phyloP scores from a whole-genome alignment of 2,113 vertebrate genomes.

The Eubucco bourcierii region DNA sequence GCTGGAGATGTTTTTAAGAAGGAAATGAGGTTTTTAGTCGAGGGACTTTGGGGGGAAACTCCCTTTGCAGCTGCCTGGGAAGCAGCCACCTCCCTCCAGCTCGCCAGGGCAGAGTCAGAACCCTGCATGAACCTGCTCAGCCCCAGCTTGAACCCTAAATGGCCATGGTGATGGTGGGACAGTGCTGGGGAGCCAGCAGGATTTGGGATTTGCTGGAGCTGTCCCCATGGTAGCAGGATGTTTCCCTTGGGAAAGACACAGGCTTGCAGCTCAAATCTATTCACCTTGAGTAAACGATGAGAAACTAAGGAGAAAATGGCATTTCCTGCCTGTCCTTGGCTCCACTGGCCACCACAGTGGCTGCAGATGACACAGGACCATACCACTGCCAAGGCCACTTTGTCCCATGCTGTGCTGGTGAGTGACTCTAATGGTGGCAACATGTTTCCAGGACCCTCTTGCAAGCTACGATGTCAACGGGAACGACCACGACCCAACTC shows the following conservation, averaged over 20 bases:
- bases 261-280: neutral
- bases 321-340: neutral
- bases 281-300: neutral
- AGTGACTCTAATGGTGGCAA: neutral
- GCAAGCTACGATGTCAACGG: slow-evolving; percentile 94
- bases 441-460: slow-evolving; percentile 81
- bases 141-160: neutral
- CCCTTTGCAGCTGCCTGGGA: slow-evolving; percentile 47
- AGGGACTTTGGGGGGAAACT: slow-evolving; percentile 4
- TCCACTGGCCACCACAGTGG: neutral
- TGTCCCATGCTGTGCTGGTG: rapidly evolving
- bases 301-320: neutral
- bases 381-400: rapidly evolving
- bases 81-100: neutral
- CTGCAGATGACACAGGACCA: neutral
- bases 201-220: neutral
- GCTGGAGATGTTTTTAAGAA: neutral
- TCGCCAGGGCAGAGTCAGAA: slow-evolving; percentile 4
- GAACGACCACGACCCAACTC: slow-evolving; percentile 88
- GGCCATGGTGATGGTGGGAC: rapidly evolving
- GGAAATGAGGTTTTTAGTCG: slow-evolving; percentile 36
- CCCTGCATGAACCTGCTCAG: rapidly evolving
- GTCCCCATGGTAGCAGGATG: neutral
- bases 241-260: neutral
- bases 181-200: neutral